Evolutionary conservation across 64 coral and sea anemone genomes (phyloP), one percentile per base, ranked within the genome.

Genomic region (Catalaphyllia jardinei): DNA sequence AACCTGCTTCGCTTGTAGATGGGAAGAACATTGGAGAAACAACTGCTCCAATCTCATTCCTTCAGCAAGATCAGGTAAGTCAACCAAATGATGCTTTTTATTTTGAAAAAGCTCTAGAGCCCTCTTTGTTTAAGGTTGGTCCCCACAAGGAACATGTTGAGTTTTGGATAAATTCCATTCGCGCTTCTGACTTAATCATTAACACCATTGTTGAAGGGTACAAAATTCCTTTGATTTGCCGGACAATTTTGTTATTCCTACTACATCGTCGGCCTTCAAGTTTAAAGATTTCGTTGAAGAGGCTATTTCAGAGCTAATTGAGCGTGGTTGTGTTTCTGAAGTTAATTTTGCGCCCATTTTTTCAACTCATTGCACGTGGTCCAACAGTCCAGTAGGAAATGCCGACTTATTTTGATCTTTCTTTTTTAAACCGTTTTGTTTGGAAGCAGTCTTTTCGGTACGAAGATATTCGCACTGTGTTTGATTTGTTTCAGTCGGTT

Each of bases 381-480:
- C 4, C 61, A 88, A 30, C 89, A 92, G 72, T 86, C 76, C 67
- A 29, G 76, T 77, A 72, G 86, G 62, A 95, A 92, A 52, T 82
- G 77, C 82, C 83, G 89, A 62, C 89, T 92, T 51, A 92, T 89
- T 27, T 92, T 92, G 31, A 95, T 64, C 59, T 95, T 15, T 92
- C 86, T 1, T 92, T 67, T 64, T 55, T 95, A 67, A 92, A 95
- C 71, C 92, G 83, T 33, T 95, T 92, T 62, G 83, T 92, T 88
- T 91, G 77, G 89, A 96, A 96, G 69, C 86, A 89, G 73, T 72
- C 67, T 29, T 73, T 92, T 22, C 75, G 84, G 22, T 89, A 83
- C 52, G 94, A 96, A 89, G 87, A 92, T 69, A 84, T 79, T 42
- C 8, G 72, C 60, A 88, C 69, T 85, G 77, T 92, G 12, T 77